Conservation (phyloP, 2,113 vertebrate species). For the Stigmatopora nigra region DNA sequence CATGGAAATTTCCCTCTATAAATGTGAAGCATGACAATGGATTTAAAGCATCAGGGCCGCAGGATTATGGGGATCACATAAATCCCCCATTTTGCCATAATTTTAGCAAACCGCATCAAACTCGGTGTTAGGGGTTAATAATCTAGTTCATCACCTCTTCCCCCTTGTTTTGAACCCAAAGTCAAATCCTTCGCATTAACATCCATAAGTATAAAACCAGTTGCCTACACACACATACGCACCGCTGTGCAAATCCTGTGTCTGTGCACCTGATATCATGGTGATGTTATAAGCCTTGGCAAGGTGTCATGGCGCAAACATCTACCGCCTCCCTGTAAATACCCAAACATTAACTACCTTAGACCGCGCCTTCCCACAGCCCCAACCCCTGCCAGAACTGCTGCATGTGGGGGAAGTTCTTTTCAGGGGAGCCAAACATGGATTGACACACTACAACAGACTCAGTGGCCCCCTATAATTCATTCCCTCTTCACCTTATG, state of each 20-base stretch:
- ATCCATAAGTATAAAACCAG: conserved; percentile 28
- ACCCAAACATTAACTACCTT: conserved; percentile 4
- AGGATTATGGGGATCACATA: conserved; percentile 67
- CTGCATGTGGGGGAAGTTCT: conserved; percentile 38
- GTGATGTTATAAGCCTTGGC: conserved; percentile 68
- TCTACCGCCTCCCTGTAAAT: neutral
- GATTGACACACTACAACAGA: conserved; percentile 40
- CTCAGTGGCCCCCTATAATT: conserved; percentile 22
- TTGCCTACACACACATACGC: conserved; percentile 9
- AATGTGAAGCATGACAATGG: conserved; percentile 71
- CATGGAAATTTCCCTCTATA: conserved; percentile 67
- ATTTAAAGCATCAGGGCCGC: conserved; percentile 68
- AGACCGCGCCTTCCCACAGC: neutral
- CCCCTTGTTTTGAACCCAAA: conserved; percentile 28
- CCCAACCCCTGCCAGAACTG: no score
- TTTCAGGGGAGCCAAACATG: conserved; percentile 51
- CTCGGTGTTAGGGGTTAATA: conserved; percentile 68
- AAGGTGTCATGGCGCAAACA: conserved; percentile 45
- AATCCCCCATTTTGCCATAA: conserved; percentile 45
- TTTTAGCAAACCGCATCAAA: conserved; percentile 65
- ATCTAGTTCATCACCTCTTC: conserved; percentile 59
- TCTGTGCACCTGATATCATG: conserved; percentile 66
- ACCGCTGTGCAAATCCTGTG: conserved; percentile 40
- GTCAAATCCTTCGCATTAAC: conserved; percentile 52
- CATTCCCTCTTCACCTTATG: conserved; percentile 1